phyloP scores from a whole-genome alignment of 2,113 vertebrate genomes.

The Bothrops jararaca region DNA sequence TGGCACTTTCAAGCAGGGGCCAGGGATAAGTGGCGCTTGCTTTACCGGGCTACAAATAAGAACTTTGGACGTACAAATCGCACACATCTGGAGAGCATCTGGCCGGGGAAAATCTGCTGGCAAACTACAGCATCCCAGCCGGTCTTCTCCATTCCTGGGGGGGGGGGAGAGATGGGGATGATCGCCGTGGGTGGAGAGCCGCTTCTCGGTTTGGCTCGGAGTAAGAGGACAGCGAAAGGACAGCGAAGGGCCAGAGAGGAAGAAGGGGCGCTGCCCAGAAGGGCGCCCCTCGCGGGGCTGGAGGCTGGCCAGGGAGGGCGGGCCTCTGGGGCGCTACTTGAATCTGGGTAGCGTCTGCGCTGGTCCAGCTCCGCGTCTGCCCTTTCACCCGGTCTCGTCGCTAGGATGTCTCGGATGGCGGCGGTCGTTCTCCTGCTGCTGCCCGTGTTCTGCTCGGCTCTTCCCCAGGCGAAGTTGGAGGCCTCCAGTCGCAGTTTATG shows the following conservation, averaged over 20 bases:
- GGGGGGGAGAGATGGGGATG: neutral
- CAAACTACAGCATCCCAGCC: neutral
- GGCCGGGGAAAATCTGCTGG: neutral
- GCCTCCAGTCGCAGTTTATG: neutral
- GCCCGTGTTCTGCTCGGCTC: neutral
- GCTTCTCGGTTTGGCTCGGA: neutral
- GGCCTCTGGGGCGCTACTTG: neutral
- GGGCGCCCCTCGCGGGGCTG: neutral
- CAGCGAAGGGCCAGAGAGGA: neutral
- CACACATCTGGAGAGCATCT: neutral
- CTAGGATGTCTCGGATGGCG: neutral
- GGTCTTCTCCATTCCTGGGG: neutral
- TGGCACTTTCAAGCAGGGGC: neutral
- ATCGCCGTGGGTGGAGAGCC: neutral
- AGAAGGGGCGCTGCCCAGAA: neutral
- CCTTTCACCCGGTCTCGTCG: neutral
- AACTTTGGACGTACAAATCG: neutral
- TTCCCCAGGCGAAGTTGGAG: neutral
- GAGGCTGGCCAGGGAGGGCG: neutral
- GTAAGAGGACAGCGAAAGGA: fast-evolving
- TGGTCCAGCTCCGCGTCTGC: neutral
- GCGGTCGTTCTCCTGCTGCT: neutral
- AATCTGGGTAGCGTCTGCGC: constrained; percentile 7
- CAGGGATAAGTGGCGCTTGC: neutral
- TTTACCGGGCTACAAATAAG: too few relatives aligned